Percentiles rank a stretch among this genome's conserved stretches.
phyloP scores from a whole-genome alignment of 2,888 invertebrate genomes.

The Dione vanillae region DNA sequence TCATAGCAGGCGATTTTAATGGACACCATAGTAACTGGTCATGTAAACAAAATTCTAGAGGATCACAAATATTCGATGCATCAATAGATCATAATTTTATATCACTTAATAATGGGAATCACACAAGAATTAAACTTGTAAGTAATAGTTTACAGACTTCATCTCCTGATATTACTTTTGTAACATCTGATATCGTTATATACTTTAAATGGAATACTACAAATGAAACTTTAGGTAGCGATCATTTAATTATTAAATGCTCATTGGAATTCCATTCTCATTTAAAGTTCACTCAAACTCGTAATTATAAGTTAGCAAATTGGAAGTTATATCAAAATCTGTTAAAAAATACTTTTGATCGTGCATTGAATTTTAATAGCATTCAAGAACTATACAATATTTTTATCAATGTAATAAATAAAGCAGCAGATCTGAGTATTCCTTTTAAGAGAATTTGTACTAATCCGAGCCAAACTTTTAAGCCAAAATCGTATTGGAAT shows the following conservation, averaged over 20 bases:
- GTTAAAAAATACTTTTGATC: neutral
- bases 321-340: neutral
- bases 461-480: conserved; percentile 32
- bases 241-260: neutral
- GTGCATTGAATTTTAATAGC: neutral
- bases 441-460: neutral
- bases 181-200: neutral
- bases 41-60: conserved; percentile 23
- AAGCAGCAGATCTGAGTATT: neutral
- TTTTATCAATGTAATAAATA: neutral
- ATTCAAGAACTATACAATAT: neutral
- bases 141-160: neutral
- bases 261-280: neutral
- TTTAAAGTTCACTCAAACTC: neutral
- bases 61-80: conserved; percentile 25
- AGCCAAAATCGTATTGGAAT: conserved; percentile 48
- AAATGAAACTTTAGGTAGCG: conserved; percentile 22
- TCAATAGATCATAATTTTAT: conserved; percentile 15
- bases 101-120: conserved; percentile 17
- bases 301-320: neutral
- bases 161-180: conserved; percentile 12
- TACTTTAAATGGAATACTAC: neutral
- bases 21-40: conserved; percentile 31
- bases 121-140: conserved; percentile 19
- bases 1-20: conserved; percentile 1